These are phyloP conservation scores for Dipodomys merriami DNA, from an alignment of 2,113 vertebrate genomes.

Conservation along the genomic window DNA sequence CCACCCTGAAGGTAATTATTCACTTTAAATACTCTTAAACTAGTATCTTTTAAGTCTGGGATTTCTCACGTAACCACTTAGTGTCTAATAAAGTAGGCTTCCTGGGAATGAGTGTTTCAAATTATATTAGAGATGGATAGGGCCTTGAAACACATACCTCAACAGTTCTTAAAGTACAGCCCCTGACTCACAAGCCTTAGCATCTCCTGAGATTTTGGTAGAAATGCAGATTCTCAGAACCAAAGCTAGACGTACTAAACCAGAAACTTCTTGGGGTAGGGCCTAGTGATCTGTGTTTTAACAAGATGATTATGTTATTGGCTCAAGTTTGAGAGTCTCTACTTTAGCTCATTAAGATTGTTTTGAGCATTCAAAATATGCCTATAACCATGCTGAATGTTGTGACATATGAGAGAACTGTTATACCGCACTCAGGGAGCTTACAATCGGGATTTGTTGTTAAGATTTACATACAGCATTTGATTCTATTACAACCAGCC, in stretches of 20 bases:
- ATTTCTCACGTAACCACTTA: conserved; percentile 79
- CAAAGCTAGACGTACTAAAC: neutral
- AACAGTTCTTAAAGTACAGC: neutral
- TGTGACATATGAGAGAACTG: neutral
- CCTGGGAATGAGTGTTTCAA: conserved; percentile 81
- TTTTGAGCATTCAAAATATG: neutral
- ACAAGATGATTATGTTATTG: neutral
- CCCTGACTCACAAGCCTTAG: neutral
- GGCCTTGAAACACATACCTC: conserved; percentile 5
- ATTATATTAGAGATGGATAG: conserved; percentile 56
- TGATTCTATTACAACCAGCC: neutral
- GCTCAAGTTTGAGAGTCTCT: neutral
- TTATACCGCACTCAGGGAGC: neutral
- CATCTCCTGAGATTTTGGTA: neutral
- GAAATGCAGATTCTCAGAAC: neutral
- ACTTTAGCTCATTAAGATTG: neutral
- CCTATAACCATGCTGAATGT: too few species aligned
- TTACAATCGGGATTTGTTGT: neutral
- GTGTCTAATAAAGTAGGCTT: conserved; percentile 73
- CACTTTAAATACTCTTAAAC: conserved; percentile 83
- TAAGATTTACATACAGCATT: neutral
- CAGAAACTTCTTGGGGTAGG: neutral
- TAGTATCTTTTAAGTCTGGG: conserved; percentile 81
- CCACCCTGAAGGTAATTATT: conserved; percentile 83
- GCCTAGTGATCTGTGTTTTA: neutral